Evolutionary conservation across 2,113 vertebrate species (phyloP).

Genomic region (Amphilophus citrinellus): DNA sequence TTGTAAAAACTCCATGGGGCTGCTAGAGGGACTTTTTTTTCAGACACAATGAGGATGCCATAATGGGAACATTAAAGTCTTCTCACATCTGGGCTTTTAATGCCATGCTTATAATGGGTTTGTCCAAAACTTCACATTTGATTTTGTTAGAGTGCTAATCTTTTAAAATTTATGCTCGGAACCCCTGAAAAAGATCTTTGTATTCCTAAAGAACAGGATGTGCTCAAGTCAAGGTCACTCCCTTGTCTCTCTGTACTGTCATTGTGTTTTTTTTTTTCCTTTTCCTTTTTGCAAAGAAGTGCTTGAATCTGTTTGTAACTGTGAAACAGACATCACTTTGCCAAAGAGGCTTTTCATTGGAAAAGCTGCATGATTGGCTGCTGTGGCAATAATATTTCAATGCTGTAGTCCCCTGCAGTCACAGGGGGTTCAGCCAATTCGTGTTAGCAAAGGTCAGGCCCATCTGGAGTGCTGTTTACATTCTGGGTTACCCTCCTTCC

Average conservation of each 20-base stretch:
- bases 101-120: conserved; percentile 12
- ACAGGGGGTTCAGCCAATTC: conserved; percentile 64
- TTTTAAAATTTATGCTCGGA: conserved; percentile 20
- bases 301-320: conserved; percentile 37
- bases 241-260: conserved; percentile 34
- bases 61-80: conserved; percentile 23
- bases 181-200: conserved; percentile 34
- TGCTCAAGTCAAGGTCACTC: conserved; percentile 43
- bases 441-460: conserved; percentile 72
- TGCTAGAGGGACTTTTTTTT: neutral
- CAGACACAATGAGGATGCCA: neutral
- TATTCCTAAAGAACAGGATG: conserved; percentile 1
- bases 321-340: conserved; percentile 31
- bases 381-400: conserved; percentile 67
- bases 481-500: conserved; percentile 61
- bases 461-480: conserved; percentile 75
- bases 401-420: conserved; percentile 64
- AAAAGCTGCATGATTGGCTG: conserved; percentile 52
- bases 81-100: conserved; percentile 20
- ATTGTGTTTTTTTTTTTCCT: conserved; percentile 38
- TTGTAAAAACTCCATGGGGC: too few relatives aligned
- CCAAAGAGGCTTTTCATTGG: conserved; percentile 43
- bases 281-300: neutral
- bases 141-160: conserved; percentile 3
- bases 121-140: conserved; percentile 23